Evolutionary conservation across 2,797 vertebrate genomes (phyloP).

Genomic region (Eremophila alpestris): DNA sequence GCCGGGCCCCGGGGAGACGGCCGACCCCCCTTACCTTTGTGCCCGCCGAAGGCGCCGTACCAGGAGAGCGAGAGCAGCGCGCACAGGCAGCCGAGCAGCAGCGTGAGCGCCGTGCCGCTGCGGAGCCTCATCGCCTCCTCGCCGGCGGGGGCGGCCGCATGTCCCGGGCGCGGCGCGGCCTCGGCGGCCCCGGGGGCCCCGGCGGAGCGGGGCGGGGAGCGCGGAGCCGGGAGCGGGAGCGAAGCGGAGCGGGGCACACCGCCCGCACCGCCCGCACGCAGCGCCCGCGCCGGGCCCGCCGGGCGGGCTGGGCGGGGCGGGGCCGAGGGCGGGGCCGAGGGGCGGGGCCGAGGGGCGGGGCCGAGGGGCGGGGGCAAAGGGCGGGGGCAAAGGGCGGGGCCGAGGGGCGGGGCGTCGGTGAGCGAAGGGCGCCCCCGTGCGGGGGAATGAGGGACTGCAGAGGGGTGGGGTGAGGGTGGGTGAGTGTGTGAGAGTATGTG

Average conservation of each 20-base stretch:
- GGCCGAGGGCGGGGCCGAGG: neutral
- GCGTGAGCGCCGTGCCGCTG: conserved; percentile 96
- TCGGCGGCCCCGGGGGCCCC: conserved; percentile 12
- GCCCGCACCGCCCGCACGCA: neutral
- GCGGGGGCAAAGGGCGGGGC: neutral
- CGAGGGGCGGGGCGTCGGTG: neutral
- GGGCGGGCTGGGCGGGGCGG: neutral
- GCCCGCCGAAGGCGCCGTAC: conserved; percentile 95
- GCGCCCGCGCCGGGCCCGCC: conserved; percentile 33
- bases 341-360: no score
- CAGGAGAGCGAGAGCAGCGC: conserved; percentile 94
- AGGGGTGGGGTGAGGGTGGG: neutral
- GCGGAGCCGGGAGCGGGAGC: neutral
- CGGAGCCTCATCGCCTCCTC: conserved; percentile 96
- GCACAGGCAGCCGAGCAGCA: conserved; percentile 92
- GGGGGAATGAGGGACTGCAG: neutral
- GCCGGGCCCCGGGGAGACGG: neutral
- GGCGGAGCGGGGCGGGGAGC: neutral
- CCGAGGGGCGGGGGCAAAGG: neutral
- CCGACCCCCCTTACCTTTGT: conserved; percentile 85
- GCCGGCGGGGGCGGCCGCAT: conserved; percentile 84
- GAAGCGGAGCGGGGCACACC: neutral
- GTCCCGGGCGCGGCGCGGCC: conserved; percentile 78
- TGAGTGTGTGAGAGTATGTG: neutral
- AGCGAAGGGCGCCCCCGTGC: neutral